These are phyloP conservation scores for Falco naumanni DNA, from an alignment of 2,797 vertebrate species.

Conservation along the genomic window DNA sequence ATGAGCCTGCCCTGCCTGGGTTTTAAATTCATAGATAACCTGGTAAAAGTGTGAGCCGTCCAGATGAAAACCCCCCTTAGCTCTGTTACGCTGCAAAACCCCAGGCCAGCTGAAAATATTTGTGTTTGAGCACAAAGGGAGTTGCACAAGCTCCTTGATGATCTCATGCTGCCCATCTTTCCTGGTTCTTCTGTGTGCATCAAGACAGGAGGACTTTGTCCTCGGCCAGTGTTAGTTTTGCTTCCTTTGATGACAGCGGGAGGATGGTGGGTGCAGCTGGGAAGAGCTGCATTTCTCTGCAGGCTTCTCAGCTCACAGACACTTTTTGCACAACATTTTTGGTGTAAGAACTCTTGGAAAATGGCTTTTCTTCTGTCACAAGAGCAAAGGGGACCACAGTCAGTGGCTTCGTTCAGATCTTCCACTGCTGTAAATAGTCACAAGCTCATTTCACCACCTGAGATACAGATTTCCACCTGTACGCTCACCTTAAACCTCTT, in stretches of 20 bases:
- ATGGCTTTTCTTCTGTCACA: neutral
- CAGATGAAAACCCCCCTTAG: neutral
- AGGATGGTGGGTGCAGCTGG: neutral
- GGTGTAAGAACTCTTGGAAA: neutral
- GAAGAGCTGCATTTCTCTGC: neutral
- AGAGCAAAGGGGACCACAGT: neutral
- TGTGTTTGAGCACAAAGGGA: neutral
- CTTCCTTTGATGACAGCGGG: neutral
- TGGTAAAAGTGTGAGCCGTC: neutral
- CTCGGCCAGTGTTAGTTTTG: neutral
- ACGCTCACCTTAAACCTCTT: neutral
- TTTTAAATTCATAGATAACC: neutral
- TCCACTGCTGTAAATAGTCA: neutral
- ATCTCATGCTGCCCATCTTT: neutral
- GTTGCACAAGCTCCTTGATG: neutral
- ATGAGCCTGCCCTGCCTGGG: neutral
- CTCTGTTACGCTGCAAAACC: neutral
- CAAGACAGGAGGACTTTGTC: neutral
- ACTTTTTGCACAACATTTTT: neutral
- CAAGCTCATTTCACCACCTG: neutral
- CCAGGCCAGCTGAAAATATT: neutral
- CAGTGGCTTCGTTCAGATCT: rapidly evolving
- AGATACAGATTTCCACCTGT: neutral
- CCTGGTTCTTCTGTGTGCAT: neutral
- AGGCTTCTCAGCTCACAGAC: neutral